Percentiles rank a stretch among this genome's conserved stretches.
These are phyloP conservation scores for Sula dactylatra DNA, from an alignment of 2,113 vertebrate genomes.

Conservation along the genomic window DNA sequence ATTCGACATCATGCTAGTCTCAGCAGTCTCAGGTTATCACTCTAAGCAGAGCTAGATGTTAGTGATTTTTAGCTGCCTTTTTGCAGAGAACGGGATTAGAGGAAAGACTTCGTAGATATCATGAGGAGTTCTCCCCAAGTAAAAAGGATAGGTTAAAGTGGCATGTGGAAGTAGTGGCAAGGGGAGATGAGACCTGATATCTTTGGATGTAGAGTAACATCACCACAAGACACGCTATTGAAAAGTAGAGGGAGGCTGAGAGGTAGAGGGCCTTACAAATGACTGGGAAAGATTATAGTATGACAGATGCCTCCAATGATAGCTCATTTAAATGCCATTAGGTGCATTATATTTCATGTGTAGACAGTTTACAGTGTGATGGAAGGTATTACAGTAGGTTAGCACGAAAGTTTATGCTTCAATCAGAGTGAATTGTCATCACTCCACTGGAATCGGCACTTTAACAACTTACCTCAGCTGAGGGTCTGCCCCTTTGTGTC, in stretches of 20 bases:
- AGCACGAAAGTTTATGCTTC: background rate
- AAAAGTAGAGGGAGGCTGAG: background rate
- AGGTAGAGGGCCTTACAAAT: background rate
- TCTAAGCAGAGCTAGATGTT: background rate
- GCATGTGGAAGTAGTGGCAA: background rate
- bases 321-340: conserved; percentile 34
- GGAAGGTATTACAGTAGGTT: background rate
- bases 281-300: background rate
- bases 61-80: background rate
- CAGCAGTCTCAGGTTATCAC: background rate
- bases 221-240: background rate
- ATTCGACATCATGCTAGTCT: fast-evolving
- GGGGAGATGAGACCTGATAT: background rate
- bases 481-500: background rate
- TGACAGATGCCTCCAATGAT: background rate
- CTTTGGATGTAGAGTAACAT: background rate
- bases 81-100: background rate
- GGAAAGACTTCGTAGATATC: background rate
- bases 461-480: background rate
- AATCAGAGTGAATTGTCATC: background rate
- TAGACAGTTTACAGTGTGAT: background rate
- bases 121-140: background rate
- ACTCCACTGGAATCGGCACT: background rate
- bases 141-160: background rate
- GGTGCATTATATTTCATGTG: conserved; percentile 6